Evolutionary conservation across 2,113 vertebrate genomes (phyloP).

Genomic region (Leptobrachium ailaonicum): DNA sequence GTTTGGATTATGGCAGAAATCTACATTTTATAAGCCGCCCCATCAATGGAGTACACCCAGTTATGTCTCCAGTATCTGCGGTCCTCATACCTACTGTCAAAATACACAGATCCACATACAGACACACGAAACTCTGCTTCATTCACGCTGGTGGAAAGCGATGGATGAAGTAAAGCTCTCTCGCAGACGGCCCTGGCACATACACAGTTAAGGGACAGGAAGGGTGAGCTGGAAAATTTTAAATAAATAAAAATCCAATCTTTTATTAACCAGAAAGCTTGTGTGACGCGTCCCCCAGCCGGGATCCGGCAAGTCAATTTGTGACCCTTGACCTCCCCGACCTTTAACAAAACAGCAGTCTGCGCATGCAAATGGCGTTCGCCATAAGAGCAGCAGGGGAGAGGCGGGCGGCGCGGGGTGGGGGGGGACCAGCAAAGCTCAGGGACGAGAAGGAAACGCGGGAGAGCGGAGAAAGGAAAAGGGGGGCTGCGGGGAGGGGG

Average conservation of each 20-base stretch:
- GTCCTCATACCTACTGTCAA: too few relatives aligned
- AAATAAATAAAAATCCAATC: slow-evolving; percentile 65
- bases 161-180: neutral
- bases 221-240: slow-evolving; percentile 48
- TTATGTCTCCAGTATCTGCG: too few relatives aligned
- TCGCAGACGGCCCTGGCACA: neutral
- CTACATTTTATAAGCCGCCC: too few relatives aligned
- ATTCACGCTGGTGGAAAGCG: neutral
- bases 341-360: slow-evolving; percentile 76
- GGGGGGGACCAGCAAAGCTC: slow-evolving; percentile 28
- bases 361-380: slow-evolving; percentile 78
- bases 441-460: slow-evolving; percentile 42
- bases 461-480: slow-evolving; percentile 26
- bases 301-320: slow-evolving; percentile 86
- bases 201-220: slow-evolving; percentile 23
- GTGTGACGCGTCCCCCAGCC: slow-evolving; percentile 70
- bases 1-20: too few relatives aligned
- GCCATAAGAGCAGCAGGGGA: slow-evolving; percentile 49
- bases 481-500: neutral
- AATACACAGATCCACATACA: too few relatives aligned
- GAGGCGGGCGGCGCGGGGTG: slow-evolving; percentile 37
- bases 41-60: too few relatives aligned
- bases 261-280: slow-evolving; percentile 75
- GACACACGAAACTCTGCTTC: neutral
- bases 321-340: slow-evolving; percentile 95